phyloP scores from a whole-genome alignment of 2,113 vertebrate genomes.

The Pangasianodon hypophthalmus region DNA sequence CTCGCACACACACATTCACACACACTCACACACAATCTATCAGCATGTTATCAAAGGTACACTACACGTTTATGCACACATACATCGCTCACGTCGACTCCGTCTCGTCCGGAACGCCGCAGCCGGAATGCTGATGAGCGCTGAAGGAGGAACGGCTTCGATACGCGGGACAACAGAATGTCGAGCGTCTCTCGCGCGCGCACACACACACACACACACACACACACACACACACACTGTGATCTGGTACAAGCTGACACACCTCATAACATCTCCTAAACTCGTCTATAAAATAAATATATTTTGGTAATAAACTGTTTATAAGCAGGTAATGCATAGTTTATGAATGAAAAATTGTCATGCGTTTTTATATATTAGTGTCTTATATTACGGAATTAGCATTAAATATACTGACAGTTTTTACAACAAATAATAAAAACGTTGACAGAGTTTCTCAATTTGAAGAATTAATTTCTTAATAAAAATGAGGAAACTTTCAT shows the following conservation, averaged over 20 bases:
- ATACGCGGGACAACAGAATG: background rate
- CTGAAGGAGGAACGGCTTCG: background rate
- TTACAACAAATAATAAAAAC: background rate
- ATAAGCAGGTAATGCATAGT: background rate
- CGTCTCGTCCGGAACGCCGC: background rate
- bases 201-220: conserved; percentile 6
- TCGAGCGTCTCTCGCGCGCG: background rate
- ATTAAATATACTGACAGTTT: background rate
- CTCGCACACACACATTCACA: conserved; percentile 16
- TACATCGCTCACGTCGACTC: background rate
- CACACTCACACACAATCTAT: background rate
- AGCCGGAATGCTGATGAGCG: background rate
- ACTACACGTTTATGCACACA: conserved; percentile 8
- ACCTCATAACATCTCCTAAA: background rate
- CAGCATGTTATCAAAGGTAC: conserved; percentile 33
- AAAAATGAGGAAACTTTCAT: background rate
- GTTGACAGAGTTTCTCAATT: background rate
- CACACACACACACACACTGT: background rate
- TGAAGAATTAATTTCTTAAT: background rate
- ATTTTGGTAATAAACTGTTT: background rate
- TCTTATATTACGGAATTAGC: background rate
- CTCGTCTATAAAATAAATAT: background rate
- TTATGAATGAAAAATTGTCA: background rate
- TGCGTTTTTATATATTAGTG: too few relatives aligned
- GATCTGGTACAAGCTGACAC: background rate